Percentiles rank a stretch among this genome's conserved stretches.
Conservation (phyloP, 2,113 vertebrate genomes). For the Tupaia tana region DNA sequence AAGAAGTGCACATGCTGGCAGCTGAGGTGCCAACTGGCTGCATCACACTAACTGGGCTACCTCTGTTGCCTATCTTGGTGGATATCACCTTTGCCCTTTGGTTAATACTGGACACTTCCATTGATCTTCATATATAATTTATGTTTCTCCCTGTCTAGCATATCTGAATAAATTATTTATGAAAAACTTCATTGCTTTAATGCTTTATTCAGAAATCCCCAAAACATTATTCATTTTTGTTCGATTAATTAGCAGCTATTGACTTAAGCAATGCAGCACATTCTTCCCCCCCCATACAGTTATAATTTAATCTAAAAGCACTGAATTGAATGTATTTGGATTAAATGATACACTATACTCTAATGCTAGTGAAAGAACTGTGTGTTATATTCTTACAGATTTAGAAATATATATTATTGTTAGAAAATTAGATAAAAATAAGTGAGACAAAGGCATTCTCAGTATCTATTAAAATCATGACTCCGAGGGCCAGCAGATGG, state of each 20-base stretch:
- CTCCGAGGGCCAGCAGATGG: background rate
- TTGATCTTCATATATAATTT: background rate
- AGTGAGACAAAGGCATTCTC: background rate
- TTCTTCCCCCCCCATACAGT: too few species aligned
- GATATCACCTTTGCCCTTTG: background rate
- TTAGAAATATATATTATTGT: background rate
- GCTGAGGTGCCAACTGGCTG: background rate
- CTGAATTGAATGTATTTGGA: too few species aligned
- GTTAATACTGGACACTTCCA: background rate
- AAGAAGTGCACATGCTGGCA: background rate
- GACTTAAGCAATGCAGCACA: background rate
- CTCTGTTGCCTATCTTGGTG: background rate
- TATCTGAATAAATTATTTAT: constrained; percentile 12
- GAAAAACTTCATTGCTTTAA: background rate
- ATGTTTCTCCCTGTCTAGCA: background rate
- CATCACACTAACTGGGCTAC: background rate
- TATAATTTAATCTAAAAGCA: too few species aligned
- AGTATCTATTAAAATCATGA: background rate
- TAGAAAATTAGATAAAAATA: background rate
- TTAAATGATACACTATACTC: too few species aligned
- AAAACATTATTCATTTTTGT: background rate
- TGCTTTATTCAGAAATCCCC: constrained; percentile 2
- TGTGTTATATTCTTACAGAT: background rate
- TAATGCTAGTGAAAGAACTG: too few species aligned
- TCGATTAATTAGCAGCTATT: background rate